Percentiles rank a stretch among this genome's conserved stretches.
Evolutionary conservation across 1,140 invertebrate genomes (phyloP).

Genomic region (Drosophila ohnishii): DNA sequence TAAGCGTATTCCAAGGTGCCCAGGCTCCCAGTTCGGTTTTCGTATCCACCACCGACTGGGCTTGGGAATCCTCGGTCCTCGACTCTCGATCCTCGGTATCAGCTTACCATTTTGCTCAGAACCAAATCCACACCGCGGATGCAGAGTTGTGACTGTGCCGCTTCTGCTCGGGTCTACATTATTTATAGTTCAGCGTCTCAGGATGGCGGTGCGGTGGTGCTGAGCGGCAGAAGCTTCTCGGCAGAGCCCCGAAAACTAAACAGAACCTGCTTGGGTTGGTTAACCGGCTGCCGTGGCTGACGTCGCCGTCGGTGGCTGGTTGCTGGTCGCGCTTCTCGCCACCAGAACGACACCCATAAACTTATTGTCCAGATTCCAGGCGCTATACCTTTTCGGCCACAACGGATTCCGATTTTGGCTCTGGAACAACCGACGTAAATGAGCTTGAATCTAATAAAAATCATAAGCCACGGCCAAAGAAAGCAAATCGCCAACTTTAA

Average conservation of each 20-base stretch:
- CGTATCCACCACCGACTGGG: conserved; percentile 40
- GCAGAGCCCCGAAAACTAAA: conserved; percentile 64
- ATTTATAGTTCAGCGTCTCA: conserved; percentile 78
- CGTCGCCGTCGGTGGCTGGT: conserved; percentile 15
- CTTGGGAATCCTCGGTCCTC: conserved; percentile 27
- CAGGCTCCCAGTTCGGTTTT: conserved; percentile 16
- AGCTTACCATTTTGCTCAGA: conserved; percentile 77
- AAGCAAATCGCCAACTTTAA: conserved; percentile 33
- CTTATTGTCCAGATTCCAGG: conserved; percentile 55
- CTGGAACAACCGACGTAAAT: conserved; percentile 34
- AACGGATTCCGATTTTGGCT: conserved; percentile 46
- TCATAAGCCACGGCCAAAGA: conserved; percentile 47
- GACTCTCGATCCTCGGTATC: conserved; percentile 4
- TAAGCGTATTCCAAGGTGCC: conserved; percentile 19
- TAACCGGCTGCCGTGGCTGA: conserved; percentile 65
- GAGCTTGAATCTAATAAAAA: conserved; percentile 50
- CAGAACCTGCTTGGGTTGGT: conserved; percentile 72
- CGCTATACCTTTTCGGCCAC: conserved; percentile 67
- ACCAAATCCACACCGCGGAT: conserved; percentile 78
- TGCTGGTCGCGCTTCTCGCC: conserved; percentile 6
- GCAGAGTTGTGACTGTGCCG: conserved; percentile 78
- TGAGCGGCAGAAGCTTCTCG: conserved; percentile 72
- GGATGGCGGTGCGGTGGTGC: conserved; percentile 59
- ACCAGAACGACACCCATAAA: conserved; percentile 67
- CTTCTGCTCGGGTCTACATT: conserved; percentile 64